phyloP scores from a whole-genome alignment of 2,113 vertebrate species.

The Tragelaphus buxtoni region DNA sequence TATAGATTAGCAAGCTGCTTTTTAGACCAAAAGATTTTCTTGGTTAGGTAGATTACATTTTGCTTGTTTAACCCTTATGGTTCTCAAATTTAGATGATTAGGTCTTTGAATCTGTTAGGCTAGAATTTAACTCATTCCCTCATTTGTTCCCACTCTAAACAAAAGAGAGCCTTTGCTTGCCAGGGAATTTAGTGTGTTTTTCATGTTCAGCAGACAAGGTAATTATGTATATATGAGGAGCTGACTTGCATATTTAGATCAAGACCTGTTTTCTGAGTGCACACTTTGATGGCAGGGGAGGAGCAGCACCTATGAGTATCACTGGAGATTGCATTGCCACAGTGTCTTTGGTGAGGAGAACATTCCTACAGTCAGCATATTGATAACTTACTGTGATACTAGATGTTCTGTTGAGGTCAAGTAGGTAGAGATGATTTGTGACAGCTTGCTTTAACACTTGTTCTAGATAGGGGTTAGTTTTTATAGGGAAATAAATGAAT shows the following conservation, averaged over 20 bases:
- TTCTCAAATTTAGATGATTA: slow-evolving; percentile 50
- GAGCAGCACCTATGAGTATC: background rate
- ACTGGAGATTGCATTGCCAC: background rate
- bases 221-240: background rate
- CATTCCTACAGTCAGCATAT: background rate
- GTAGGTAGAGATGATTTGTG: background rate
- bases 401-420: background rate
- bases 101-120: background rate
- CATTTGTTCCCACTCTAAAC: background rate
- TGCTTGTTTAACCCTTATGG: slow-evolving; percentile 53
- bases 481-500: background rate
- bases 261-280: slow-evolving; percentile 15
- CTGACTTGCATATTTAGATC: background rate
- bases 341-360: background rate
- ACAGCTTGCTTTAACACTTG: background rate
- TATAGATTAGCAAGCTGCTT: slow-evolving; percentile 71
- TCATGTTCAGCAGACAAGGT: background rate
- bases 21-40: slow-evolving; percentile 59
- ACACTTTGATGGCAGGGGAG: background rate
- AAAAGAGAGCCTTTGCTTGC: slow-evolving; percentile 33
- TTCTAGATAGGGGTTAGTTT: slow-evolving; percentile 14
- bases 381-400: background rate
- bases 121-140: background rate
- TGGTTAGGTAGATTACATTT: slow-evolving; percentile 56
- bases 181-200: slow-evolving; percentile 20